Conservation (phyloP, 2,888 invertebrate genomes). For the Merodon equestris region DNA sequence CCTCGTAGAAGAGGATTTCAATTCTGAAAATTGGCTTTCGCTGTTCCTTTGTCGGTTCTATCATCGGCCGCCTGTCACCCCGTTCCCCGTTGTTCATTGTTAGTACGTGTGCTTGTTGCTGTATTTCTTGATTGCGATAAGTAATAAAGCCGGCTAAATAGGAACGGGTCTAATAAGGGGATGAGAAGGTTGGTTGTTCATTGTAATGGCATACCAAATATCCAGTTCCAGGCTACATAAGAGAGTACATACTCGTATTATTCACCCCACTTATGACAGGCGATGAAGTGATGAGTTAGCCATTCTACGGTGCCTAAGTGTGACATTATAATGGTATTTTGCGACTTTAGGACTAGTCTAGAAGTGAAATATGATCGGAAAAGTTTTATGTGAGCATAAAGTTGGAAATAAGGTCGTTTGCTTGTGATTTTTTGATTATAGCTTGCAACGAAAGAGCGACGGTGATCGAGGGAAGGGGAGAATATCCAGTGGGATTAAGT, state of each 20-base stretch:
- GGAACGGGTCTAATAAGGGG: no score
- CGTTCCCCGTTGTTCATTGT: no score
- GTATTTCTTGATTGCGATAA: slow-evolving; percentile 11
- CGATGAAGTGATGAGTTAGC: slow-evolving; percentile 13
- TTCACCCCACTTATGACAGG: background rate
- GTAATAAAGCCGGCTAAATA: slow-evolving; percentile 12
- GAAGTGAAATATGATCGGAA: slow-evolving; percentile 37
- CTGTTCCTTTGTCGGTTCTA: slow-evolving; percentile 9
- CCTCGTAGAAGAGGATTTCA: slow-evolving; percentile 16
- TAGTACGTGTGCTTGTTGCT: background rate
- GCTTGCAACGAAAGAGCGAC: no score
- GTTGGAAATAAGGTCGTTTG: slow-evolving; percentile 11
- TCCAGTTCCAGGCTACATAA: slow-evolving; percentile 1
- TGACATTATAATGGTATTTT: slow-evolving; percentile 21
- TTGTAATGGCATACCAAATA: no score
- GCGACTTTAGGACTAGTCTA: slow-evolving; percentile 19
- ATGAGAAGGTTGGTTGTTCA: no score
- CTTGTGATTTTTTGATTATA: slow-evolving; percentile 28
- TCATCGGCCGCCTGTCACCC: no score
- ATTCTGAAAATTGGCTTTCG: slow-evolving; percentile 33
- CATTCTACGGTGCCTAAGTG: slow-evolving; percentile 15
- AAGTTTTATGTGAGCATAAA: slow-evolving; percentile 27
- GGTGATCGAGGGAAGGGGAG: no score
- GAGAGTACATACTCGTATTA: background rate
- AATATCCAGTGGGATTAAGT: no score